Evolutionary conservation across 2,888 invertebrate genomes (phyloP).

Genomic region (Mesorhabditis sp.): DNA sequence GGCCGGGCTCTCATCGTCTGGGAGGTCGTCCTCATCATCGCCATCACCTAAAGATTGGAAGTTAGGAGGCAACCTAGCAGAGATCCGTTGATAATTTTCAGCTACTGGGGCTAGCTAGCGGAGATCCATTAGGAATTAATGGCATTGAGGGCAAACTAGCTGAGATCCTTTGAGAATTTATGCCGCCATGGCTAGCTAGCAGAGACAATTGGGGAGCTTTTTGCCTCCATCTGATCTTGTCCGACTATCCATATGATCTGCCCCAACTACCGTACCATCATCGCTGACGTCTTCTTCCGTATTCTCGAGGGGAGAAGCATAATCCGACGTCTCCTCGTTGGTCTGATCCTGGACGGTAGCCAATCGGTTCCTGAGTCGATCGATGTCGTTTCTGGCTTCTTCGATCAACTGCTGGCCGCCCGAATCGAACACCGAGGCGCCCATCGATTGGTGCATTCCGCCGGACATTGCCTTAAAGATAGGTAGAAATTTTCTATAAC

Average conservation of each 20-base stretch:
- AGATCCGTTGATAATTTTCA: no score
- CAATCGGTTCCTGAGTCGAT: conserved; percentile 37
- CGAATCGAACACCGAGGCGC: background rate
- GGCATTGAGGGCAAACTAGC: no score
- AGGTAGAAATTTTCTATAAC: background rate
- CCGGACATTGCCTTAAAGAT: background rate
- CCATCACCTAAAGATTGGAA: conserved; percentile 9
- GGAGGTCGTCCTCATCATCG: conserved; percentile 18
- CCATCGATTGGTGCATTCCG: background rate
- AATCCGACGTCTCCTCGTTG: conserved; percentile 35
- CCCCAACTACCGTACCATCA: conserved; percentile 20
- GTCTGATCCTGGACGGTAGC: conserved; percentile 56
- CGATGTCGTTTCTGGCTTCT: conserved; percentile 38
- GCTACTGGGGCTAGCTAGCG: no score
- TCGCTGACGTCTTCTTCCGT: conserved; percentile 8
- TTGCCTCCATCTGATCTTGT: no score
- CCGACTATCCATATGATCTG: no score
- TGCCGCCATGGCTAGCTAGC: no score
- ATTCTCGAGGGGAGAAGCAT: conserved; percentile 22
- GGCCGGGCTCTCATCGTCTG: conserved; percentile 4
- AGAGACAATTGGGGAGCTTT: no score
- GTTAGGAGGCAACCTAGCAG: no score
- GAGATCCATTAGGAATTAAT: no score
- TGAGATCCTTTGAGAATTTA: no score
- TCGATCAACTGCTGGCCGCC: conserved; percentile 28